Evolutionary conservation across 2,113 vertebrate genomes (phyloP).

Genomic region (Misgurnus anguillicaudatus): DNA sequence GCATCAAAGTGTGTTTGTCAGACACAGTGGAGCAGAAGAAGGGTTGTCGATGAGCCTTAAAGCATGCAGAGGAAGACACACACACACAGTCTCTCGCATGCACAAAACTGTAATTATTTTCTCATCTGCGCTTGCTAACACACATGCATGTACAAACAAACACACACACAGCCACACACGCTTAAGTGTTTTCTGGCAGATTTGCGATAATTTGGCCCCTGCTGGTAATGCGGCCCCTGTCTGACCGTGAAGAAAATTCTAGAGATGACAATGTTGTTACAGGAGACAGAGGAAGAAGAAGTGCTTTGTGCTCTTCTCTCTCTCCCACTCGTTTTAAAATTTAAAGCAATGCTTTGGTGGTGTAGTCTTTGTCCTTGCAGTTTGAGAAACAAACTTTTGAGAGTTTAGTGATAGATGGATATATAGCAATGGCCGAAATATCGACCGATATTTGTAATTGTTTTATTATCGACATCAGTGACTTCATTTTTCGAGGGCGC

Average conservation of each 20-base stretch:
- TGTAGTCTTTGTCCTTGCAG: constrained; percentile 54
- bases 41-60: constrained; percentile 15
- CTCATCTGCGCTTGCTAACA: neutral
- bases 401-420: constrained; percentile 41
- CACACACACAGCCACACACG: neutral
- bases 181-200: constrained; percentile 24
- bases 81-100: constrained; percentile 1
- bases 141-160: neutral
- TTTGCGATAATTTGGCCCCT: constrained; percentile 40
- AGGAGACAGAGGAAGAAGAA: neutral
- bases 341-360: constrained; percentile 29
- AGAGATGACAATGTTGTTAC: constrained; percentile 32
- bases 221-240: constrained; percentile 27
- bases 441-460: too few relatives aligned
- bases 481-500: too few relatives aligned
- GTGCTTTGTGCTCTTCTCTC: constrained; percentile 14
- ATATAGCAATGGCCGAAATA: too few relatives aligned
- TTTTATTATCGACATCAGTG: too few relatives aligned
- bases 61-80: neutral
- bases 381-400: constrained; percentile 67
- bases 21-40: neutral
- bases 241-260: constrained; percentile 23
- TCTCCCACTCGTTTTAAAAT: constrained; percentile 28
- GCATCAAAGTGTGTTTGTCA: constrained; percentile 22
- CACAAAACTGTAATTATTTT: neutral